Percentiles rank a stretch among this genome's conserved stretches.
phyloP scores from a whole-genome alignment of 2,888 invertebrate species.

The Xylota segnis region DNA sequence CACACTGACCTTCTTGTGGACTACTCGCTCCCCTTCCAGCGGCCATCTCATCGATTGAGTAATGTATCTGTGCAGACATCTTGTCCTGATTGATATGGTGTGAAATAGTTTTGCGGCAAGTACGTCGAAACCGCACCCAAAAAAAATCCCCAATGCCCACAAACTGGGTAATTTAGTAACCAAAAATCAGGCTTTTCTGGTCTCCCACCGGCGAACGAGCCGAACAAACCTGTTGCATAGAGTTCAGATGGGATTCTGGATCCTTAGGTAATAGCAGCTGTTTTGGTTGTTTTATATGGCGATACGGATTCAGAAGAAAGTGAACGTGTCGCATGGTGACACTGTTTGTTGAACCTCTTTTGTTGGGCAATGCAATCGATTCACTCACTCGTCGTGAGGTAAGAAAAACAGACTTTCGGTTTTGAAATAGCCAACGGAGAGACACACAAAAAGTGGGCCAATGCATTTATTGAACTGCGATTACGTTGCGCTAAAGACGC shows the following conservation, averaged over 20 bases:
- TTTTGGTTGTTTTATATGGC: constrained; percentile 2
- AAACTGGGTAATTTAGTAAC: constrained; percentile 47
- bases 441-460: constrained; percentile 61
- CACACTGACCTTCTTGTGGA: constrained; percentile 70
- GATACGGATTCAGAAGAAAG: constrained; percentile 57
- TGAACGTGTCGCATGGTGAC: constrained; percentile 24
- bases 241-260: constrained; percentile 57
- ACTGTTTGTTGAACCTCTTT: constrained; percentile 25
- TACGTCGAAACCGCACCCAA: constrained; percentile 55
- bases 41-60: constrained; percentile 25
- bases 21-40: neutral
- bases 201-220: constrained; percentile 5
- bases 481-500: constrained; percentile 53
- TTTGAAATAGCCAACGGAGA: constrained; percentile 49
- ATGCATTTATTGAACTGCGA: constrained; percentile 72
- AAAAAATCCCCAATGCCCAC: constrained; percentile 19
- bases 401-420: constrained; percentile 29
- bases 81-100: constrained; percentile 50
- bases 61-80: constrained; percentile 49
- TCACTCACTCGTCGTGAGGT: neutral
- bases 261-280: constrained; percentile 66
- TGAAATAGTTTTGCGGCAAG: constrained; percentile 7
- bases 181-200: constrained; percentile 65
- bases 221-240: constrained; percentile 55
- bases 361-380: constrained; percentile 38